Percentiles rank a stretch among this genome's conserved stretches.
Conservation (phyloP, 2,888 invertebrate genomes). For the Athalia cordata region DNA sequence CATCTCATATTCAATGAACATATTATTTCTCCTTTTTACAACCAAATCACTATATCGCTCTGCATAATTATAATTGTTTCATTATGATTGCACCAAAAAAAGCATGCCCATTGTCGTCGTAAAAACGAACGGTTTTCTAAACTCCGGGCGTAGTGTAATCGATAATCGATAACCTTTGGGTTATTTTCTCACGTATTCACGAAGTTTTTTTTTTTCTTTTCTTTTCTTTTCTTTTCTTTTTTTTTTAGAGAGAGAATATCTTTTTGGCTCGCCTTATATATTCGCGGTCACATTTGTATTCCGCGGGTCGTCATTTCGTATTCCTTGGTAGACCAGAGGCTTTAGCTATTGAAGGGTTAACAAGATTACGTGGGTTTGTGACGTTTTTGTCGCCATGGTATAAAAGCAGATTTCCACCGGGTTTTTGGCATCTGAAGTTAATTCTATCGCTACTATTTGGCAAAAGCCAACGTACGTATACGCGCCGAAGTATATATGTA, state of each 20-base stretch:
- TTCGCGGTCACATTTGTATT: constrained; percentile 5
- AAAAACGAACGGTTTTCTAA: not conserved
- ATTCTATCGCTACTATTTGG: constrained; percentile 31
- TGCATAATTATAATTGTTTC: not conserved
- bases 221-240: constrained; percentile 8
- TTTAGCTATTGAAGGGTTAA: constrained; percentile 16
- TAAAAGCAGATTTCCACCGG: not conserved
- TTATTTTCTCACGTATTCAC: not conserved
- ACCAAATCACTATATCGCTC: not conserved
- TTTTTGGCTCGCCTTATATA: not conserved
- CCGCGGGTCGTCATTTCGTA: constrained; percentile 10
- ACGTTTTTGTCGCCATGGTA: not conserved
- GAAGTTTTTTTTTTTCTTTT: not conserved
- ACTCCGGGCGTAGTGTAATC: not conserved
- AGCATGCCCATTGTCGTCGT: too few species aligned
- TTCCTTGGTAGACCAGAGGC: constrained; percentile 11
- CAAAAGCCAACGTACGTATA: constrained; percentile 15
- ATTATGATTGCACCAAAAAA: not conserved
- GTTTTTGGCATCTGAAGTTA: constrained; percentile 38
- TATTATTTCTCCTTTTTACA: not conserved
- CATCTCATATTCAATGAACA: constrained; percentile 6
- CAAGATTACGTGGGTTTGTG: constrained; percentile 21
- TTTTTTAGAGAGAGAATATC: not conserved
- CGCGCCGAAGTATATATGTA: too few species aligned
- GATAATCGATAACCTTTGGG: not conserved